Base-by-base conservation (phyloP, 2,113 vertebrate genomes). In the Mystacornis crossleyi region DNA sequence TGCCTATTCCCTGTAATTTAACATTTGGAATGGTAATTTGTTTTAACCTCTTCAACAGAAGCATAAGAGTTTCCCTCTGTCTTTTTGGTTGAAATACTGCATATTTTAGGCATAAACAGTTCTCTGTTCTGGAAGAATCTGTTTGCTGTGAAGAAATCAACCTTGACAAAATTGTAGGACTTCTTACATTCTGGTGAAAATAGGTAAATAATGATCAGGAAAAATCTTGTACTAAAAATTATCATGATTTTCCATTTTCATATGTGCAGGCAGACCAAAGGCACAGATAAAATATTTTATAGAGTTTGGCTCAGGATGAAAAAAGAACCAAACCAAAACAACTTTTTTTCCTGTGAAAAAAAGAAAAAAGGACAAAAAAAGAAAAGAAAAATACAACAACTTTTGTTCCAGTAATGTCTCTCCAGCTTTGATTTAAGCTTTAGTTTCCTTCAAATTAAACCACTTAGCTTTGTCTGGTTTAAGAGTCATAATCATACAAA, bases 351-450 rank as follows among this genome's bases (percentile, higher is more conserved):
- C 61, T 75, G 36, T 62, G 19, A 51, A 81, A 75, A 84, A 90
- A 89, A 64, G 28, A 57, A 62, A 12, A 58, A 47, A 18, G 6
- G 33, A 69, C 17, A 12, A 31, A 19, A 19, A 5, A 31, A 33
- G 15, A 42, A 16, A 13, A 6, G 9, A 26, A 73, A 25, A 67
- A 14, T 33, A 42, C 74, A 54, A 77, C 36, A 88, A 42, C 74
- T 93, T 93, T 78, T 95, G 38, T 90, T 91, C 57, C 51, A 88
- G 43, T 67, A 90, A 94, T 58, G 34, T 88, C 81, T 88, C 51
- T 89, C 64, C 38, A 88, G 45, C 90, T 95, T 93, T 95, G 90
- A 95, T 92, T 94, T 95, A 94, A 89, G 85, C 60, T 95, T 90
- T 53, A 80, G 64, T 83, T 96, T 96, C 82, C 86, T 96, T 96